These are phyloP conservation scores for Chloroceryle inda DNA, from an alignment of 2,797 vertebrate species.

Conservation along the genomic window DNA sequence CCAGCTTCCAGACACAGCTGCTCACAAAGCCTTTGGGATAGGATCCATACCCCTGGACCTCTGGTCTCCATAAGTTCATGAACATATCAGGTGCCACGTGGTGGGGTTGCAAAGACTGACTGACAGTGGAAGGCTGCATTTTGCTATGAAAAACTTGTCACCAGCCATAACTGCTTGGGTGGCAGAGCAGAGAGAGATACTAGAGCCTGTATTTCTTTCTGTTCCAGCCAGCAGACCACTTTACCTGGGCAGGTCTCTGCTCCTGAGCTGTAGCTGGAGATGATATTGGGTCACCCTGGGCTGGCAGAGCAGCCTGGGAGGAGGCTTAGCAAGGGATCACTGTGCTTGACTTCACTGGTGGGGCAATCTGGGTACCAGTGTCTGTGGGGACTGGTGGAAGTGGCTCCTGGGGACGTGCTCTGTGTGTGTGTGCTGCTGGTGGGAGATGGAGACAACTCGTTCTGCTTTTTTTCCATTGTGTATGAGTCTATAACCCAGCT, in stretches of 20 bases:
- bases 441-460: background rate
- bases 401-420: background rate
- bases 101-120: background rate
- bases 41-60: background rate
- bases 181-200: background rate
- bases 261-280: background rate
- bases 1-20: background rate
- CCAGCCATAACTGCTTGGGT: background rate
- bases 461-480: slow-evolving; percentile 42
- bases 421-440: background rate
- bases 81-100: background rate
- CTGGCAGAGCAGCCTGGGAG: background rate
- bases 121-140: background rate
- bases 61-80: background rate
- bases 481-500: background rate
- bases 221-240: background rate
- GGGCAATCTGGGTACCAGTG: background rate
- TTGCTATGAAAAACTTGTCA: background rate
- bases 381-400: background rate
- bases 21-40: background rate
- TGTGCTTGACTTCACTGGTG: background rate
- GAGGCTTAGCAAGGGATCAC: background rate
- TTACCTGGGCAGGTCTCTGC: background rate
- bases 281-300: background rate
- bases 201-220: background rate